A percentile compares a stretch with the other conserved stretches of the same genome.
Evolutionary conservation across 2,113 vertebrate species (phyloP).

Genomic region (Campylomormyrus numenius): DNA sequence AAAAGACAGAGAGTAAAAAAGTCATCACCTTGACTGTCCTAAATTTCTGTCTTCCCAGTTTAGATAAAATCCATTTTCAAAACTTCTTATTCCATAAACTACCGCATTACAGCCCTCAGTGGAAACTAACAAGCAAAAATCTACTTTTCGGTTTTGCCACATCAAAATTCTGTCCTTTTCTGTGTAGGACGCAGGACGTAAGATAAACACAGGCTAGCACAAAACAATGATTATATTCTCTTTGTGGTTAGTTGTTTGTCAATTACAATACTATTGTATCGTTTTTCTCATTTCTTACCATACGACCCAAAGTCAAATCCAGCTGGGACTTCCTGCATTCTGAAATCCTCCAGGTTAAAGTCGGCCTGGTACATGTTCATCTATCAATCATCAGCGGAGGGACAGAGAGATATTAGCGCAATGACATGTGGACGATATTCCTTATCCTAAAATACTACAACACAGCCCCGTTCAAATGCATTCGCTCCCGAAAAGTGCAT

Average conservation of each 20-base stretch:
- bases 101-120: not conserved
- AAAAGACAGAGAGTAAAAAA: conserved; percentile 41
- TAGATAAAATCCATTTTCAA: conserved; percentile 30
- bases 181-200: not conserved
- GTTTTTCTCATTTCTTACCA: conserved; percentile 48
- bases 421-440: not conserved
- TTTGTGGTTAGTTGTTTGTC: not conserved
- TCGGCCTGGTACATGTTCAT: conserved; percentile 64
- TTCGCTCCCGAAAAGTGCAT: not conserved
- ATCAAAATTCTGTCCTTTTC: not conserved
- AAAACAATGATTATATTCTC: not conserved
- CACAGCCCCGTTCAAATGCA: not conserved
- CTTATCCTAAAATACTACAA: not conserved
- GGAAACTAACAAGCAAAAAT: conserved; percentile 50
- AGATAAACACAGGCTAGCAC: not conserved
- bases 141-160: conserved; percentile 30
- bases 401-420: not conserved
- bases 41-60: conserved; percentile 35
- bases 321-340: conserved; percentile 64
- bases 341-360: conserved; percentile 63
- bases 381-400: conserved; percentile 28
- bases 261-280: not conserved
- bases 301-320: conserved; percentile 64
- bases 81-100: not conserved
- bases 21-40: conserved; percentile 56